Evolutionary conservation across 23 tunicate species (phyloP), one percentile per base, ranked within the genome.

Genomic region (Trididemnum nubilum): DNA sequence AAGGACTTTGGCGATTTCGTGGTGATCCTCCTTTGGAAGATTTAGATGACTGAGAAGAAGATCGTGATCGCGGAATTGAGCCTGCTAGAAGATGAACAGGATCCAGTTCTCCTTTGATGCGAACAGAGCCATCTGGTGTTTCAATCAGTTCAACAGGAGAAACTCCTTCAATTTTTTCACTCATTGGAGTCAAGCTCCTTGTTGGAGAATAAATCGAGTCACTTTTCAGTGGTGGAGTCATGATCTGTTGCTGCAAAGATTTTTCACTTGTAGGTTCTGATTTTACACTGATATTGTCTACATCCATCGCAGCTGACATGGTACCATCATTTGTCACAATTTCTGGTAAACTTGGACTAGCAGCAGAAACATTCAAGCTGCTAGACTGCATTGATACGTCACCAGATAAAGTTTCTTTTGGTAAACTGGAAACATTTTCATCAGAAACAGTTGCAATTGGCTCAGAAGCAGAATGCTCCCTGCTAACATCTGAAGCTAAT

Each of bases 121-220:
- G 51, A 9, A 77, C 81, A 2, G 81, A 52, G 25, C 65, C 66
- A 52, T 31, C 78, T 22, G 78, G 23, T 52, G 81, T 54, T 52
- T 77, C 81, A 15, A 77, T 54, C 40, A 57, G 21, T 77, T 77
- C 81, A 77, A 77, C 31, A 2, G 81, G 81, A 9, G 81, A 77
- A 9, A 36, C 51, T 31, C 36, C 15, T 54, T 57, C 81, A 2
- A 77, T 4, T 30, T 77, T 77, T 31, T 77, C 81, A 54, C 81
- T 77, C 67, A 77, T 32, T 27, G 81, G 81, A 30, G 81, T 77
- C 26, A 77, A 54, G 26, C 81, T 77, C n/a, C 81, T 30, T 25
- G 66, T 54, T 9, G 81, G 81, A 31, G 81, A 77, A 77, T 39
- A 21, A 18, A 69, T 5, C 7, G 12, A 69, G 33, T 69, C 75